phyloP scores from a whole-genome alignment of 2,888 invertebrate species.

The Aelia acuminata region DNA sequence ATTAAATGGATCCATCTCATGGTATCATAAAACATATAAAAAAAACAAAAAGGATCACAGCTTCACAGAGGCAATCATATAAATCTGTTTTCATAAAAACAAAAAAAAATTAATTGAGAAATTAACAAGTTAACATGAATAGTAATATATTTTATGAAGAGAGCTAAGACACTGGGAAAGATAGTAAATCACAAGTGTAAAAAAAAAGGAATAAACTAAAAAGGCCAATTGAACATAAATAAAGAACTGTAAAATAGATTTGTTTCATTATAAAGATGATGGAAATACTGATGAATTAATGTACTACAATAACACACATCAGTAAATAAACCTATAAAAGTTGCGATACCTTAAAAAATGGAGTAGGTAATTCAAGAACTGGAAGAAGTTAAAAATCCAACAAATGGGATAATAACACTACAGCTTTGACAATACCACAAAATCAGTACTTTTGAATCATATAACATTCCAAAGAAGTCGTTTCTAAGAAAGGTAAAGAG shows the following conservation, averaged over 20 bases:
- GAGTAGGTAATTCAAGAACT: not conserved
- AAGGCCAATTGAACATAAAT: not conserved
- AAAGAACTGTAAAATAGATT: not conserved
- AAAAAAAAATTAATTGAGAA: too few relatives aligned
- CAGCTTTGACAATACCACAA: not conserved
- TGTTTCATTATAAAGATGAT: not conserved
- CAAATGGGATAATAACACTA: not conserved
- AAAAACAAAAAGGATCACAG: not conserved
- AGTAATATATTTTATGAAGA: too few relatives aligned
- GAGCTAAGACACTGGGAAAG: too few relatives aligned
- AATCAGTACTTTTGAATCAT: slow-evolving; percentile 30
- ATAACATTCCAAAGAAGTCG: not conserved
- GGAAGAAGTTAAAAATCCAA: not conserved
- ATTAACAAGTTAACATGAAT: too few relatives aligned
- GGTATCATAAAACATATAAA: not conserved
- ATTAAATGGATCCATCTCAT: not conserved
- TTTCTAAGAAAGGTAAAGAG: not conserved
- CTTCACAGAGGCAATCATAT: too few relatives aligned
- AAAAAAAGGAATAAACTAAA: not conserved
- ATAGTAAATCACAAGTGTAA: too few relatives aligned
- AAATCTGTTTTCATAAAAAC: too few relatives aligned
- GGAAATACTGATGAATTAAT: not conserved
- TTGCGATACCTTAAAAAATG: not conserved
- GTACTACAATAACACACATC: not conserved
- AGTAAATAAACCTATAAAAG: not conserved